Conservation (phyloP, 2,797 vertebrate genomes). For the Sitta carolinensis region DNA sequence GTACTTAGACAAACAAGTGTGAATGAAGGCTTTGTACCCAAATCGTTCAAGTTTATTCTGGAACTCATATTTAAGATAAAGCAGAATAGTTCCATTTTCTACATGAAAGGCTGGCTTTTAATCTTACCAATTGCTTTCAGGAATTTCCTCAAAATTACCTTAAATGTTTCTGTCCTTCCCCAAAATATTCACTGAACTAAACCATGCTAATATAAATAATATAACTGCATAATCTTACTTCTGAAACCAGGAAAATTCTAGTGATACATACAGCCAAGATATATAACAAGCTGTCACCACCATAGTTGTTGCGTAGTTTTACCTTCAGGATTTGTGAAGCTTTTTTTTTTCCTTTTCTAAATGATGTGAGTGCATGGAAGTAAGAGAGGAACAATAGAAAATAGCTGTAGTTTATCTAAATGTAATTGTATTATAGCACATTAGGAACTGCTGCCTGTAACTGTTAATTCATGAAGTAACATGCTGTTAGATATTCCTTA, state of each 20-base stretch:
- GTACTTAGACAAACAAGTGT: constrained; percentile 25
- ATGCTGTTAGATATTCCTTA: background rate
- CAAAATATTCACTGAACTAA: background rate
- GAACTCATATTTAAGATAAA: constrained; percentile 48
- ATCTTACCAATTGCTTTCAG: background rate
- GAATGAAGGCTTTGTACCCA: constrained; percentile 39
- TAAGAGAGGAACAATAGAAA: background rate
- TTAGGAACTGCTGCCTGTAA: background rate
- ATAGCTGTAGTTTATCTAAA: background rate
- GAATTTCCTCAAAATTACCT: background rate
- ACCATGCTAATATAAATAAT: constrained; percentile 2
- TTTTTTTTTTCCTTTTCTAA: background rate
- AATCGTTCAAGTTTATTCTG: constrained; percentile 64
- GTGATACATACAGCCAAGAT: background rate
- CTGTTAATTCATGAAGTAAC: background rate
- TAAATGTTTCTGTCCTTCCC: background rate
- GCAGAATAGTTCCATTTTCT: background rate
- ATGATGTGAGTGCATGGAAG: background rate
- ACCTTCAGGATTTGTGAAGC: constrained; percentile 46
- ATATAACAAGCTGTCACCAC: background rate
- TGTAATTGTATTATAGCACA: background rate
- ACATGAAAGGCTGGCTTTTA: constrained; percentile 23
- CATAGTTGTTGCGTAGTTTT: background rate
- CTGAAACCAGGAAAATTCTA: constrained; percentile 1
- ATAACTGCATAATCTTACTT: background rate